These are phyloP conservation scores for Antidorcas marsupialis DNA, from an alignment of 2,113 vertebrate genomes.

Conservation along the genomic window DNA sequence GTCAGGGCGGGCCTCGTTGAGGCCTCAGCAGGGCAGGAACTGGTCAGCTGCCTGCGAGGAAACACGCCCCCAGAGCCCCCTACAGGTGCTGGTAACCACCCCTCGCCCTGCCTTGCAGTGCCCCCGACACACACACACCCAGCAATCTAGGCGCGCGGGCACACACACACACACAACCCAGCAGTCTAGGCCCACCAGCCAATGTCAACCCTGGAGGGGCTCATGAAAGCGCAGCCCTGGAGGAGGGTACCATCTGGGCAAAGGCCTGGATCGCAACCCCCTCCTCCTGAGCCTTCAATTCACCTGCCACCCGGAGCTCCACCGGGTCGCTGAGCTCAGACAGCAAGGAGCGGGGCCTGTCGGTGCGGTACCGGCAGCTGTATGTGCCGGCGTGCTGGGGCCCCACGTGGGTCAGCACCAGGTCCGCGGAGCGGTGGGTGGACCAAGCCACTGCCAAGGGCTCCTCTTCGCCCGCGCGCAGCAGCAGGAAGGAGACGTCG, in stretches of 20 bases:
- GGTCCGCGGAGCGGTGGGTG: rapidly evolving
- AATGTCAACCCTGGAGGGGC: no score
- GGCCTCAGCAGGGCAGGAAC: not conserved
- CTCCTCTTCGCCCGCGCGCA: not conserved
- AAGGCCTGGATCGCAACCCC: not conserved
- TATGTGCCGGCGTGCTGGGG: constrained; percentile 10
- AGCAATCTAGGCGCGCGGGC: no score
- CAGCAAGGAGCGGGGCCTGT: rapidly evolving
- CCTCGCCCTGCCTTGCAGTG: not conserved
- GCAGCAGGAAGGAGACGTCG: not conserved
- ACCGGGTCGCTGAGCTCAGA: constrained; percentile 14
- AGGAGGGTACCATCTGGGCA: not conserved
- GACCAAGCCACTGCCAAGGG: rapidly evolving
- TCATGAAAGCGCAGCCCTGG: not conserved
- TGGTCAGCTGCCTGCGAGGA: not conserved
- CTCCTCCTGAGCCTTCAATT: not conserved
- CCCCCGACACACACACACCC: not conserved
- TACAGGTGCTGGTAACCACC: not conserved
- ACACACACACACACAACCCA: not conserved
- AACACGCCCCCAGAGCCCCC: not conserved
- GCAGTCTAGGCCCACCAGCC: no score
- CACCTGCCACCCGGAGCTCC: constrained; percentile 39
- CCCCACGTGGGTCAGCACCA: not conserved
- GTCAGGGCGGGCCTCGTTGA: not conserved
- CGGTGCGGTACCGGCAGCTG: constrained; percentile 21